Conservation (phyloP, 2,113 vertebrate genomes). For the Phoxinus phoxinus region DNA sequence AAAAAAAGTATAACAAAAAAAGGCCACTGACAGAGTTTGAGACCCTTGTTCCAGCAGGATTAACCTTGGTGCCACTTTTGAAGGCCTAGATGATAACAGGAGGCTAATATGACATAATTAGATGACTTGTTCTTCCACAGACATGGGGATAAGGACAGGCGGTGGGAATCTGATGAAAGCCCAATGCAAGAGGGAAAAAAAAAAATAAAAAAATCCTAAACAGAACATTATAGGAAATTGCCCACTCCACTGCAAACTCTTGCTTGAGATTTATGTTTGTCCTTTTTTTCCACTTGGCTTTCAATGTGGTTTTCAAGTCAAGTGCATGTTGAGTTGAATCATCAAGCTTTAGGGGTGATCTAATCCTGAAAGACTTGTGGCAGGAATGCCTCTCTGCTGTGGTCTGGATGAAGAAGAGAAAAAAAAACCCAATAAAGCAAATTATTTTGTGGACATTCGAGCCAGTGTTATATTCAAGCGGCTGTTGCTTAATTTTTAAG, state of each 20-base stretch:
- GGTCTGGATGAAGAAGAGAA: constrained; percentile 58
- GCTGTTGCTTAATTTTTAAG: constrained; percentile 58
- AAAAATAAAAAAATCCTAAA: neutral
- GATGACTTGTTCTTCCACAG: constrained; percentile 67
- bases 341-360: constrained; percentile 61
- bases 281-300: constrained; percentile 48
- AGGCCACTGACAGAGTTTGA: too few species aligned
- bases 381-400: constrained; percentile 61
- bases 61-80: constrained; percentile 77
- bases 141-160: neutral
- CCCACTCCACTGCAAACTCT: constrained; percentile 9
- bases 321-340: constrained; percentile 68
- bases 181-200: constrained; percentile 14
- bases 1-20: too few species aligned
- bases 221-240: constrained; percentile 18
- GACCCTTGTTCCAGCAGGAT: constrained; percentile 56
- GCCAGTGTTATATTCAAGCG: constrained; percentile 58
- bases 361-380: constrained; percentile 64
- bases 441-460: constrained; percentile 60
- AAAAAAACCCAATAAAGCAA: constrained; percentile 48
- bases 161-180: constrained; percentile 55
- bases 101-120: constrained; percentile 75
- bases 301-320: constrained; percentile 58
- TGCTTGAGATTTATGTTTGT: constrained; percentile 21
- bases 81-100: constrained; percentile 70